These are phyloP conservation scores for Drosophila anceps DNA, from an alignment of 2,888 invertebrate genomes.

Conservation along the genomic window DNA sequence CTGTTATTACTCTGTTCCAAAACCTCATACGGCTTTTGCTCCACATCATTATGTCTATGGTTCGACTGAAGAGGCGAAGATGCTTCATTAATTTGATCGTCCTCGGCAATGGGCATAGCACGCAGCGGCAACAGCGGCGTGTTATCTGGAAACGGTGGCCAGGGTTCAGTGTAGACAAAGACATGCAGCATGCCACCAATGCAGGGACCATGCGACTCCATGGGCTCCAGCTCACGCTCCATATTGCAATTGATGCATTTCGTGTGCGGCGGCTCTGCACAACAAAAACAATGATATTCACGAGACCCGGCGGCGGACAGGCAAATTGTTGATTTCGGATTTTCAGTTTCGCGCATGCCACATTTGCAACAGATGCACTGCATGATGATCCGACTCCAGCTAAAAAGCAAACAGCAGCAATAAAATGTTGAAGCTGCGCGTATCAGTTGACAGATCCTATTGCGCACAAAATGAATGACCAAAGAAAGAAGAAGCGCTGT, in stretches of 20 bases:
- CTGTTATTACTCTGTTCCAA: background rate
- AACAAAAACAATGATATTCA: conserved; percentile 49
- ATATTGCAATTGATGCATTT: conserved; percentile 48
- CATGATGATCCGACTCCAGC: background rate
- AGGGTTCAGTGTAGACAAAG: conserved; percentile 31
- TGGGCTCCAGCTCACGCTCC: conserved; percentile 8
- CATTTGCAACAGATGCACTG: conserved; percentile 19
- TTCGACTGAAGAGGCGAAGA: background rate
- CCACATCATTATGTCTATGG: fast-evolving
- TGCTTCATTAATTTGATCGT: background rate
- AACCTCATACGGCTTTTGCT: fast-evolving
- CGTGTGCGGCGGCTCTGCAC: conserved; percentile 33
- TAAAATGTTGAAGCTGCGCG: background rate
- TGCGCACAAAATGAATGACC: background rate
- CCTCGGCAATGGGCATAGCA: background rate
- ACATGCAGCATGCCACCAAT: conserved; percentile 10
- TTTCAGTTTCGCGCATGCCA: background rate
- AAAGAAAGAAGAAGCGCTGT: background rate
- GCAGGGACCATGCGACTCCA: conserved; percentile 28
- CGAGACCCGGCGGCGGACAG: background rate
- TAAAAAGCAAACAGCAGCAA: background rate
- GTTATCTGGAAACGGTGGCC: conserved; percentile 52
- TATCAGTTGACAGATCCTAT: background rate
- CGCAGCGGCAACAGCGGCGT: background rate
- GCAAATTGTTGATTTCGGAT: background rate